phyloP scores from a whole-genome alignment of 2,113 vertebrate genomes.

The Picathartes gymnocephalus region DNA sequence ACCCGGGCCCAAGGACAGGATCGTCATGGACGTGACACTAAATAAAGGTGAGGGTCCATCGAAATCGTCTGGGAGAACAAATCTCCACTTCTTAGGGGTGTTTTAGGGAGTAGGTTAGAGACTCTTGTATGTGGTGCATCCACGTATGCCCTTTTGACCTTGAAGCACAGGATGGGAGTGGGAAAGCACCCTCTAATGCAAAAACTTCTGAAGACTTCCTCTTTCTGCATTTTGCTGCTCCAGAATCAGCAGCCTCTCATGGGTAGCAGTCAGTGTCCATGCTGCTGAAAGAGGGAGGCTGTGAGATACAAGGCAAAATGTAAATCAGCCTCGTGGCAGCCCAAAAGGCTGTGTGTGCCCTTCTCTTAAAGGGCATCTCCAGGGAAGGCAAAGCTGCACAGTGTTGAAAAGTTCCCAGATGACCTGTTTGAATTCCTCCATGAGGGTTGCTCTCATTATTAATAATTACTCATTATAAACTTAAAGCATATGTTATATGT shows the following conservation, averaged over 20 bases:
- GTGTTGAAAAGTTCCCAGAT: neutral
- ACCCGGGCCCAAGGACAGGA: constrained; percentile 89
- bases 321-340: neutral
- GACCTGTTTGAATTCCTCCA: neutral
- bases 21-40: constrained; percentile 93
- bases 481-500: neutral
- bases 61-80: fast-evolving
- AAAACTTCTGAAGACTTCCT: neutral
- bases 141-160: neutral
- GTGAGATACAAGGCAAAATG: neutral
- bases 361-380: neutral
- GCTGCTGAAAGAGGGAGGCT: neutral
- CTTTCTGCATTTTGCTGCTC: neutral
- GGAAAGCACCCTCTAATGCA: neutral
- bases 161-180: neutral
- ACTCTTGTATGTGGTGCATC: no score
- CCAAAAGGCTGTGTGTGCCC: fast-evolving
- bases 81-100: neutral
- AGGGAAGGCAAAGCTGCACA: neutral
- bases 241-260: neutral
- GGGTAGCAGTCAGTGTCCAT: neutral
- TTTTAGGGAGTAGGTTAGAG: neutral
- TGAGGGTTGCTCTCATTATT: neutral
- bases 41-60: constrained; percentile 82
- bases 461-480: neutral